phyloP scores from a whole-genome alignment of 2,888 invertebrate species.

The Drosophila pseudotalamancana region DNA sequence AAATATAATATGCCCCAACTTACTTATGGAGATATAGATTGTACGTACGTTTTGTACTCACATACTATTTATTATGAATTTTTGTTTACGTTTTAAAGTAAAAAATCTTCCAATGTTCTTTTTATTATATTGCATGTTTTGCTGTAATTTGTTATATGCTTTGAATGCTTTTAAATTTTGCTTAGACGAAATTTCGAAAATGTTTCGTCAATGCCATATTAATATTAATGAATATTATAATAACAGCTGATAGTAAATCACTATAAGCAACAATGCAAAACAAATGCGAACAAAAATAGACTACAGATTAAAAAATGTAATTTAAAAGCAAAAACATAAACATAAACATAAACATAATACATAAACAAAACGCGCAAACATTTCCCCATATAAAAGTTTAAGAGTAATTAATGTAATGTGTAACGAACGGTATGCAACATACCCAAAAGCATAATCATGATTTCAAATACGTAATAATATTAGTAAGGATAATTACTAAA shows the following conservation, averaged over 20 bases:
- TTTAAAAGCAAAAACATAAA: no score
- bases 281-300: conserved; percentile 16
- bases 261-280: conserved; percentile 21
- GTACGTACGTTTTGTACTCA: conserved; percentile 53
- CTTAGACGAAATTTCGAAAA: conserved; percentile 60
- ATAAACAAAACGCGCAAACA: conserved; percentile 50
- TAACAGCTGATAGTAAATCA: conserved; percentile 28
- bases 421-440: conserved; percentile 78
- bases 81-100: conserved; percentile 60
- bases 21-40: conserved; percentile 44
- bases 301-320: conserved; percentile 16
- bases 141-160: conserved; percentile 70
- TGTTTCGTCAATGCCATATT: conserved; percentile 79
- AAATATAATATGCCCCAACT: conserved; percentile 31
- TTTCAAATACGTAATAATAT: conserved; percentile 79
- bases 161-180: conserved; percentile 62
- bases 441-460: conserved; percentile 78
- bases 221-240: conserved; percentile 67
- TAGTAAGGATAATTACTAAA: conserved; percentile 35
- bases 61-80: conserved; percentile 65
- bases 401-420: conserved; percentile 59
- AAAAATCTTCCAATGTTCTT: conserved; percentile 66
- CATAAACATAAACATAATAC: conserved; percentile 14
- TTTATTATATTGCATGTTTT: conserved; percentile 55
- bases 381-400: conserved; percentile 62